phyloP scores from a whole-genome alignment of 64 coral and sea anemone species.

The Stichodactyla helianthus region DNA sequence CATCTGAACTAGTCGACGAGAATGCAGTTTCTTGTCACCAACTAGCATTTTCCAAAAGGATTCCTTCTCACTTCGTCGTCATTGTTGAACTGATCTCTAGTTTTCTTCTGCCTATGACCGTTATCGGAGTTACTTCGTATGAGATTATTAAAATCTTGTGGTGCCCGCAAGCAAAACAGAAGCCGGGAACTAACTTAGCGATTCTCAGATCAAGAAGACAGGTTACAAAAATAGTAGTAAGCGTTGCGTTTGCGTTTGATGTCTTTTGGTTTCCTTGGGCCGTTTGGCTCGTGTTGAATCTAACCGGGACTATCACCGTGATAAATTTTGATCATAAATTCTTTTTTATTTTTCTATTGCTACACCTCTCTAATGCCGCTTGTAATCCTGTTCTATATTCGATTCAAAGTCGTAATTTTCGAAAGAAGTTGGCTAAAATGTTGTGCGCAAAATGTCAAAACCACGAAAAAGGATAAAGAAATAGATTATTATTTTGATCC shows the following conservation, averaged over 20 bases:
- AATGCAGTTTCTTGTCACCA: neutral
- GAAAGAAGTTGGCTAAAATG: slow-evolving; percentile 27
- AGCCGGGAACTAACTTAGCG: neutral
- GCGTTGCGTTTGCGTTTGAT: slow-evolving; percentile 36
- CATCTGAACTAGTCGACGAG: neutral
- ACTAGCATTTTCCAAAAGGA: no score
- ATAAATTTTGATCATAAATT: neutral
- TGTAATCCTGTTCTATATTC: slow-evolving; percentile 55
- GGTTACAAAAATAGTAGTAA: slow-evolving; percentile 35
- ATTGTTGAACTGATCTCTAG: slow-evolving; percentile 21
- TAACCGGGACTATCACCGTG: slow-evolving; percentile 11
- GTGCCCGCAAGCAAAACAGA: neutral
- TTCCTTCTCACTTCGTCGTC: neutral
- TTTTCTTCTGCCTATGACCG: slow-evolving; percentile 28
- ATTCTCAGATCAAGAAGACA: slow-evolving; percentile 30
- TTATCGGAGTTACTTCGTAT: slow-evolving; percentile 40
- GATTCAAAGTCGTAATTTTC: slow-evolving; percentile 32
- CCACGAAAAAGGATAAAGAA: neutral
- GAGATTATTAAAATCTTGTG: slow-evolving; percentile 36
- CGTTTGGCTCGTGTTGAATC: slow-evolving; percentile 9
- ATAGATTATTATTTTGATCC: neutral
- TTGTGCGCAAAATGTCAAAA: neutral
- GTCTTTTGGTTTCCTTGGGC: slow-evolving; percentile 58
- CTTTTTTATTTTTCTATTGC: slow-evolving; percentile 3
- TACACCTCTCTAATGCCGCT: slow-evolving; percentile 11